Evolutionary conservation across 2,797 vertebrate species (phyloP), one percentile per base, ranked within the genome.

Genomic region (Lacerta bilineata): DNA sequence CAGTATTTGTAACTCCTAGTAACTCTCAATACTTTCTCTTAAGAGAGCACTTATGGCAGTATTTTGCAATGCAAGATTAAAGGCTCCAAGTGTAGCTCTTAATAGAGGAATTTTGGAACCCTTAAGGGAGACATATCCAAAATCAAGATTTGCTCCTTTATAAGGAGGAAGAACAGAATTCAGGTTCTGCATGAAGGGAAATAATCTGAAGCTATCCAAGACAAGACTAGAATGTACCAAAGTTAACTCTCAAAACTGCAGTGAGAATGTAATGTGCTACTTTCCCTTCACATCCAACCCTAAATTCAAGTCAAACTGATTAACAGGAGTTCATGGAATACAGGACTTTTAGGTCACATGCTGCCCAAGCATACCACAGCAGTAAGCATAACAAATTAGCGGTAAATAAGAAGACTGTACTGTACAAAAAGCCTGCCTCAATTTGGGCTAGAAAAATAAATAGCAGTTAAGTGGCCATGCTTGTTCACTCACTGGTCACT

Each of bases 31-130:
- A 43, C 4, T 64, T 23, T 25, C 25, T 39, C 64, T 88, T 61
- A 71, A 55, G 84, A 46, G 29, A 61, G 43, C 15, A 72, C 50
- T 61, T 87, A 72, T 25, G 69, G 23, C 46, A 55, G 7, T 59
- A 79, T 84, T 88, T 36, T 25, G 27, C 41, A 55, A 78, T 59
- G 10, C 36, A 3, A 61, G n/a, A 83, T 79, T 61, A 79, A 84
- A 74, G 20, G 18, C 36, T 55, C 39, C 29, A 71, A 89, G 36
- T 39, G n/a, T 79, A 69, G 75, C 66, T 89, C 55, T 81, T 85
- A 85, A 81, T 33, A 75, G 36, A 89, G 72, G 43, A 81, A 85
- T 74, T 66, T 18, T 72, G 80, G 36, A 71, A 89, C 55, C 75
- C 55, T 39, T 55, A 66, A 74, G 15, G 3, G 59, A 81, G 59